These are phyloP conservation scores for Speoplatyrhinus poulsoni DNA, from an alignment of 2,113 vertebrate genomes.

Conservation along the genomic window DNA sequence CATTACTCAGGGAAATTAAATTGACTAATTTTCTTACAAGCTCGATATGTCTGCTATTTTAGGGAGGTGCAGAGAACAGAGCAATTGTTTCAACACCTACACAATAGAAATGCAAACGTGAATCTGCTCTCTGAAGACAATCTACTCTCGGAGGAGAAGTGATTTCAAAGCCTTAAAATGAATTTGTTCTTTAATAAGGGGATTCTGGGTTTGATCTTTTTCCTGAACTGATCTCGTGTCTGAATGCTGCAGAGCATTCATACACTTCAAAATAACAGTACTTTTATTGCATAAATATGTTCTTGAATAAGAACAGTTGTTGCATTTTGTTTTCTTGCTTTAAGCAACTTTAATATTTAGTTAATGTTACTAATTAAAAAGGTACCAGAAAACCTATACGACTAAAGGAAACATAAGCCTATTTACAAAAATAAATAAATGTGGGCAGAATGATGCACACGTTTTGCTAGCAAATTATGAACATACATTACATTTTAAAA, in stretches of 20 bases:
- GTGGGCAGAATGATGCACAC: too few species aligned
- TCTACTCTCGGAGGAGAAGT: conserved; percentile 43
- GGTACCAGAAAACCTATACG: too few species aligned
- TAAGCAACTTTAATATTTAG: neutral
- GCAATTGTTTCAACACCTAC: conserved; percentile 79
- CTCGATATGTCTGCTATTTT: conserved; percentile 79
- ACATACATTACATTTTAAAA: too few species aligned
- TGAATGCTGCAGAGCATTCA: conserved; percentile 28
- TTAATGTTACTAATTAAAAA: neutral
- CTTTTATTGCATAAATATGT: conserved; percentile 17
- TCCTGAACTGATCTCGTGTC: neutral
- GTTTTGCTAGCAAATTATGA: too few species aligned
- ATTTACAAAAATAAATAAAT: too few species aligned
- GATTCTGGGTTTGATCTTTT: conserved; percentile 55
- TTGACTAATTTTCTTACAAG: conserved; percentile 85
- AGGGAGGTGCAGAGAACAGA: conserved; percentile 75
- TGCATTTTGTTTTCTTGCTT: neutral
- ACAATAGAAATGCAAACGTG: conserved; percentile 67
- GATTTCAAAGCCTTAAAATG: conserved; percentile 62
- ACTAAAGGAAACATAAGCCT: too few species aligned
- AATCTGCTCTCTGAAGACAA: conserved; percentile 60
- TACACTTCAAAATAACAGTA: conserved; percentile 20
- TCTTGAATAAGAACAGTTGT: neutral
- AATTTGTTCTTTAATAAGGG: conserved; percentile 70
- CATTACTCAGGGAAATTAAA: conserved; percentile 87